A percentile compares a stretch with the other conserved stretches of the same genome.
phyloP scores from a whole-genome alignment of 2,113 vertebrate species.

The Periophthalmus modestus region DNA sequence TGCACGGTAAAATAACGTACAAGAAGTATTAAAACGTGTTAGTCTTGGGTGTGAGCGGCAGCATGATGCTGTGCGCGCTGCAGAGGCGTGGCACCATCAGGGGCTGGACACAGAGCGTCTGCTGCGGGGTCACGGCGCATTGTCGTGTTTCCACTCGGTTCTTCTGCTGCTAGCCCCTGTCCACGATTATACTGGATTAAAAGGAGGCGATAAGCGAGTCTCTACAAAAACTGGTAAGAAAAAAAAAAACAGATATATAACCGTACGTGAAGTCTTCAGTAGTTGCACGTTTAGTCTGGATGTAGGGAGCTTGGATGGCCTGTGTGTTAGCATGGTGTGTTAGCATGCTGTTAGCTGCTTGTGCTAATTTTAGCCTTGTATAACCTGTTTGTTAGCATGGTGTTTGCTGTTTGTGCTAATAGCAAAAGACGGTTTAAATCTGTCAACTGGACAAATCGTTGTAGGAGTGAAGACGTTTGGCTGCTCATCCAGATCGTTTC shows the following conservation, averaged over 20 bases:
- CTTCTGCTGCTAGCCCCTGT: background rate
- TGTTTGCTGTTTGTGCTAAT: slow-evolving; percentile 25
- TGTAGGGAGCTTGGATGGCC: slow-evolving; percentile 14
- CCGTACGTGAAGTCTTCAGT: background rate
- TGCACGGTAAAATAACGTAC: no score
- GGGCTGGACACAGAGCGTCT: background rate
- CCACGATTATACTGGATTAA: background rate
- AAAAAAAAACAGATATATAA: background rate
- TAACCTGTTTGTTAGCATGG: slow-evolving; percentile 16
- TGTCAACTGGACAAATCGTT: no score
- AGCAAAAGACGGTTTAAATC: no score
- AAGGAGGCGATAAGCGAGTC: background rate
- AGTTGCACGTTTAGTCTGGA: background rate
- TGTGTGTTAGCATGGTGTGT: background rate
- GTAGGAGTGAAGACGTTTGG: no score
- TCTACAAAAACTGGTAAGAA: slow-evolving; percentile 44
- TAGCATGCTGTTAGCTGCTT: background rate
- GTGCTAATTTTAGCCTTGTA: slow-evolving; percentile 1
- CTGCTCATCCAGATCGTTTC: no score
- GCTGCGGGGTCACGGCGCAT: background rate
- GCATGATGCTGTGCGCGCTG: background rate
- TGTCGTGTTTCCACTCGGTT: background rate
- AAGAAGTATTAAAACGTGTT: background rate
- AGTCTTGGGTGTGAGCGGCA: background rate
- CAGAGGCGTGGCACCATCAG: slow-evolving; percentile 2